Evolutionary conservation across 1,140 invertebrate genomes (phyloP), one percentile per base, ranked within the genome.

Genomic region (Pseudomyrmex flavicornis): DNA sequence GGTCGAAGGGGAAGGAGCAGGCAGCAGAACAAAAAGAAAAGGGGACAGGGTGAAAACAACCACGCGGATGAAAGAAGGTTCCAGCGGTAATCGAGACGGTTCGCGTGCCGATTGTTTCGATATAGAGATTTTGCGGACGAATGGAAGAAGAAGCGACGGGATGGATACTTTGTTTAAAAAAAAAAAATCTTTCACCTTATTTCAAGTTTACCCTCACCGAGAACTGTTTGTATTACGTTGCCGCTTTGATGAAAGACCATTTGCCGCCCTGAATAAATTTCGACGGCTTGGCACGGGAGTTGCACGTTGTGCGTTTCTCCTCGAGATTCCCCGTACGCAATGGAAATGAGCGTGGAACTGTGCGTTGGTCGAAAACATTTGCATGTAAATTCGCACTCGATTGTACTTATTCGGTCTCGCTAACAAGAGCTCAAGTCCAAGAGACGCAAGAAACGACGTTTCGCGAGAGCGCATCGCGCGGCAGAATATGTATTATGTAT

Each of bases 11-110:
- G 50, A 76, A 35, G 35, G 5, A 35, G 35, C 35, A 35, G 35
- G 35, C 35, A 35, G 54, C 44, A 13, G 85, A 73, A 73, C 69
- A 85, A 76, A 77, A 56, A 61, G 44, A 65, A 62, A 83, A 77
- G 68, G 72, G 17, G 15, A 61, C 52, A 9, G 20, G 46, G 20
- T 62, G 52, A 63, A 83, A 76, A 76, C 20, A 65, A 17, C 12
- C 48, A 17, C 17, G 46, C 8, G 50, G 59, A 61, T 70, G 46
- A 52, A 54, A 83, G 54, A 65, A 83, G 26, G 13, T 56, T 54
- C 46, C 65, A 22, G 22, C 7, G 4, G 54, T 83, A 83, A 83
- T 79, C 82, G 82, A 80, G 76, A 84, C 56, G 66, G 69, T 58
- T 79, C 48, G 65, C 52, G 52, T 79, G 63, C 17, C 63, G 75